phyloP scores from a whole-genome alignment of 2,797 vertebrate species.

The Macrochelys suwanniensis region DNA sequence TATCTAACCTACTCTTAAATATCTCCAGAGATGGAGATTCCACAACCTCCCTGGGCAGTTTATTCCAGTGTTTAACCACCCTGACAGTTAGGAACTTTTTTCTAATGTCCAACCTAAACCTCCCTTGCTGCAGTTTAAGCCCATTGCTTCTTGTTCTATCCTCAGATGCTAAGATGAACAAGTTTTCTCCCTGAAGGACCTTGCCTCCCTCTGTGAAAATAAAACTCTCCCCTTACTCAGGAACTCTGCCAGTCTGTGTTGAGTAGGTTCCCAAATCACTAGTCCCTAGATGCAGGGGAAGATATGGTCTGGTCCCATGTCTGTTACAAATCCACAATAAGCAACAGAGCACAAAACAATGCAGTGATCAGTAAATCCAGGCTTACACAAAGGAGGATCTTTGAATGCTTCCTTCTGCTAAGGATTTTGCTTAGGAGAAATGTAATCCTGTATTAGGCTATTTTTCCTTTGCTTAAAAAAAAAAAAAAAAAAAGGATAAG shows the following conservation, averaged over 20 bases:
- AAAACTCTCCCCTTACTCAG: neutral
- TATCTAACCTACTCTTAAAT: too few species aligned
- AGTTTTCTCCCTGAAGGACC: neutral
- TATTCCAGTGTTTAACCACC: too few species aligned
- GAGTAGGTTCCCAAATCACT: neutral
- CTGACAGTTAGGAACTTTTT: too few species aligned
- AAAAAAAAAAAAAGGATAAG: neutral
- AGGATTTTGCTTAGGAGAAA: conserved; percentile 25
- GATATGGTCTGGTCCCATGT: conserved; percentile 11
- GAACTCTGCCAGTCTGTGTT: neutral
- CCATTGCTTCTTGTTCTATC: too few species aligned
- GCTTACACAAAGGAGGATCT: neutral
- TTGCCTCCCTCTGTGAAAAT: accelerated
- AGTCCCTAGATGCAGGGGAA: neutral
- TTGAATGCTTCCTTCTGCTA: conserved; percentile 32
- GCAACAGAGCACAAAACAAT: neutral
- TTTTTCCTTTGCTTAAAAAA: conserved; percentile 10
- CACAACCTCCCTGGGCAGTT: too few species aligned
- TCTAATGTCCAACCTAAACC: too few species aligned
- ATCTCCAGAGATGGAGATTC: too few species aligned
- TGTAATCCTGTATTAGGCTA: neutral
- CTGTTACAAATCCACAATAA: conserved; percentile 5
- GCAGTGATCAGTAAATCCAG: conserved; percentile 45
- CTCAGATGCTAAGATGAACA: too few species aligned
- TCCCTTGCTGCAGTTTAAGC: too few species aligned